phyloP scores from a whole-genome alignment of 2,888 invertebrate species.

The Cheilosia variabilis region DNA sequence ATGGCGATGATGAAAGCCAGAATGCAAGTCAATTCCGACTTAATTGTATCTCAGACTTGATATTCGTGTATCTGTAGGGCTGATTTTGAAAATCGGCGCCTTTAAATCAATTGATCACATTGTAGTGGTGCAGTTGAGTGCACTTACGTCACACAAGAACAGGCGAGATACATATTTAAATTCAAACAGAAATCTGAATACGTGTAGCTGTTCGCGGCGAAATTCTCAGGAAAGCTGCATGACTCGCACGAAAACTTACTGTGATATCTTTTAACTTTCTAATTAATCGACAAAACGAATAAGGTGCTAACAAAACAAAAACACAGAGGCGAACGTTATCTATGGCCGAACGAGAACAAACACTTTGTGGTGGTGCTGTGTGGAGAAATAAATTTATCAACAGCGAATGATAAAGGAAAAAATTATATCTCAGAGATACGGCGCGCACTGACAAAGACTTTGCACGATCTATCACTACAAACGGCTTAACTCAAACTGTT shows the following conservation, averaged over 20 bases:
- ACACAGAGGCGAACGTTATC: slow-evolving; percentile 44
- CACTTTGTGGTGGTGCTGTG: slow-evolving; percentile 7
- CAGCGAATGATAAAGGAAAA: slow-evolving; percentile 10
- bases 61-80: slow-evolving; percentile 9
- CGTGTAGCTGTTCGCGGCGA: slow-evolving; percentile 38
- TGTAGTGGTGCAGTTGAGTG: slow-evolving; percentile 31
- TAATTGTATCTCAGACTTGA: slow-evolving; percentile 41
- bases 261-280: slow-evolving; percentile 25
- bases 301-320: slow-evolving; percentile 38
- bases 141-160: slow-evolving; percentile 55
- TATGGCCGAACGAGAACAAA: slow-evolving; percentile 26
- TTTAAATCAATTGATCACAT: slow-evolving; percentile 49
- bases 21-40: slow-evolving; percentile 31
- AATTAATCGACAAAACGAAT: slow-evolving; percentile 29
- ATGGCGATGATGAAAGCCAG: background rate
- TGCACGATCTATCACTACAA: slow-evolving; percentile 70
- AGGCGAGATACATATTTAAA: slow-evolving; percentile 27
- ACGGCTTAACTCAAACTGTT: slow-evolving; percentile 69
- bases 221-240: slow-evolving; percentile 63
- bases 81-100: slow-evolving; percentile 17
- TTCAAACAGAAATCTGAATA: slow-evolving; percentile 6
- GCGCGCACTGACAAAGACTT: slow-evolving; percentile 51
- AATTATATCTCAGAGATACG: slow-evolving; percentile 68
- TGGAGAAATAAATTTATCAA: slow-evolving; percentile 52
- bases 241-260: slow-evolving; percentile 44